A percentile compares a stretch with the other conserved stretches of the same genome.
These are phyloP conservation scores for Aulostomus chinensis DNA, from an alignment of 2,797 vertebrate genomes.

Conservation along the genomic window DNA sequence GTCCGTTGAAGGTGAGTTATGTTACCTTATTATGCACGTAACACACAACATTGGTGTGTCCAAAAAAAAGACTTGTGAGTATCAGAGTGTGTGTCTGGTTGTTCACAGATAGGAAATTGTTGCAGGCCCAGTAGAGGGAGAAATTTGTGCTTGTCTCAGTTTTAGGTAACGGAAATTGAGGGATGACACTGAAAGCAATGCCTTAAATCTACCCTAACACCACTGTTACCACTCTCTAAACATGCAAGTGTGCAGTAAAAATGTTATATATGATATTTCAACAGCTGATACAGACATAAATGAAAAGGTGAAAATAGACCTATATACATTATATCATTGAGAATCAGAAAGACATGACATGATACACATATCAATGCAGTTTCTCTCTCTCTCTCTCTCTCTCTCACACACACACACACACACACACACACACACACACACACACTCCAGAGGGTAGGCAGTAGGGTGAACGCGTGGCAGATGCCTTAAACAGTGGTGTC, in stretches of 20 bases:
- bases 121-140: too few species aligned
- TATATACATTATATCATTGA: neutral
- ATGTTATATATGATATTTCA: too few species aligned
- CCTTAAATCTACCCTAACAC: too few species aligned
- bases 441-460: conserved; percentile 47
- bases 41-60: too few species aligned
- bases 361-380: conserved; percentile 22
- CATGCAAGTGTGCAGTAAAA: neutral
- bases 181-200: conserved; percentile 34
- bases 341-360: conserved; percentile 10
- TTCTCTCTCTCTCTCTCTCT: conserved; percentile 9
- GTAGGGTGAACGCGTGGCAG: conserved; percentile 69
- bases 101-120: too few species aligned
- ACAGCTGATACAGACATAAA: conserved; percentile 21
- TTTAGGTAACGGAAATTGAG: conserved; percentile 66
- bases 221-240: neutral
- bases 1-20: too few species aligned
- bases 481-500: conserved; percentile 82
- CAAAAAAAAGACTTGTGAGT: too few species aligned
- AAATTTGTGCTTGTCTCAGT: conserved; percentile 50
- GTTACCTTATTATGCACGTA: too few species aligned
- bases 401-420: neutral
- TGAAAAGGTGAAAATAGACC: too few species aligned
- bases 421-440: conserved; percentile 28
- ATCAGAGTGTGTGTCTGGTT: too few species aligned